phyloP scores from a whole-genome alignment of 64 coral and sea anemone species.

The Dendrophyllia cribrosa region DNA sequence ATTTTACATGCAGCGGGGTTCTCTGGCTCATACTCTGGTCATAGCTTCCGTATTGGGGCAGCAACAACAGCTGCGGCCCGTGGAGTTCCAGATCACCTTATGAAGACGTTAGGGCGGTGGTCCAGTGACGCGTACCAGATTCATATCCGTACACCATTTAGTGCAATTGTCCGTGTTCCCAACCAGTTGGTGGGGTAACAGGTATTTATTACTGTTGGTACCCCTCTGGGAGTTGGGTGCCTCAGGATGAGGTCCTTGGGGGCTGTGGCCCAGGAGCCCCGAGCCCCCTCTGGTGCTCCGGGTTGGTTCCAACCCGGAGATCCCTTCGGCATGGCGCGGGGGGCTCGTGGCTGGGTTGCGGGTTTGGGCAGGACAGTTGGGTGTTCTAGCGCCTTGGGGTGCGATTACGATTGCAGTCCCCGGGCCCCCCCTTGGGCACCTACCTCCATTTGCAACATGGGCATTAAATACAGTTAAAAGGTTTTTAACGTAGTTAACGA shows the following conservation, averaged over 20 bases:
- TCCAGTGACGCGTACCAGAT: constrained; percentile 10
- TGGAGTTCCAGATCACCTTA: constrained; percentile 30
- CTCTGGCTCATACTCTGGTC: neutral
- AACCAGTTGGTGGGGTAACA: neutral
- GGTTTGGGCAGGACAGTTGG: no score
- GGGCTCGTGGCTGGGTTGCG: neutral
- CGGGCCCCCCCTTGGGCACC: no score
- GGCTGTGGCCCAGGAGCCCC: neutral
- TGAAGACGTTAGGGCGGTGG: constrained; percentile 36
- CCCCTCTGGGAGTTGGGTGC: neutral
- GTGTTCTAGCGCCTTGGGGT: no score
- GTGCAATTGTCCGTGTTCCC: neutral
- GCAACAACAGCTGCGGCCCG: neutral
- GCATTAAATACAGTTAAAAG: no score
- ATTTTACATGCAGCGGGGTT: neutral
- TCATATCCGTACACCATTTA: constrained; percentile 17
- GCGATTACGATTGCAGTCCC: no score
- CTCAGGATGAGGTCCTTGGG: neutral
- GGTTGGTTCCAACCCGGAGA: neutral
- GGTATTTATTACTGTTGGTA: neutral
- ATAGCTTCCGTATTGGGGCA: constrained; percentile 53
- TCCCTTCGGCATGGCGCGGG: constrained; percentile 7
- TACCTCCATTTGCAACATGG: no score
- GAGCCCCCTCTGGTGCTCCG: neutral
- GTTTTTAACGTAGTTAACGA: no score